Base-by-base conservation (phyloP, 2,888 invertebrate species). In the Caenorhabditis sp. region DNA sequence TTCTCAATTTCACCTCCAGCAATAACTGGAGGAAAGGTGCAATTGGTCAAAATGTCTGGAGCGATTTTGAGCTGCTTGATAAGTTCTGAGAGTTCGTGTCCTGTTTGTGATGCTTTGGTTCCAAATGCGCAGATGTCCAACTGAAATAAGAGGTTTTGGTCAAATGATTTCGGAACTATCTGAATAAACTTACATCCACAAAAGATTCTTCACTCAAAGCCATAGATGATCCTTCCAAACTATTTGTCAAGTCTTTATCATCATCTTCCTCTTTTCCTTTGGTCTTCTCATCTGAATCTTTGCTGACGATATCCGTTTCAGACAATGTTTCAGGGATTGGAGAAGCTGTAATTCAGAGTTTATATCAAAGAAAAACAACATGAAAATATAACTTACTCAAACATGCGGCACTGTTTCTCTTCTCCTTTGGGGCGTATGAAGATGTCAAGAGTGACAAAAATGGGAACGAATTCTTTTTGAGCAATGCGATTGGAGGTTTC, bases 141-240 rank as follows among this genome's bases (percentile, higher is more conserved):
- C 26, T 49, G 23, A 12, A 38, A 21, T 5, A 31, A 58, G n/a
- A n/a, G n/a, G n/a, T n/a, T n/a, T n/a, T n/a, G n/a, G n/a, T n/a
- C n/a, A n/a, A n/a, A n/a, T n/a, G n/a, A n/a, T n/a, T n/a, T n/a
- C n/a, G n/a, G n/a, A n/a, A n/a, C n/a, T n/a, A n/a, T n/a, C n/a
- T n/a, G n/a, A n/a, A n/a, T n/a, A n/a, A 27, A 77, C 64, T 68
- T 26, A 82, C 82, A 60, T 82, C 77, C 4, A 82, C 82, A 69
- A 78, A 82, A 20, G 80, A 80, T 59, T 80, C 80, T 56, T 82
- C 80, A 50, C 82, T 82, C 25, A 74, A 67, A 60, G 74, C 72
- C 77, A 77, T 77, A 4, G 43, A 43, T 17, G 43, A 43, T 14
- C 43, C 43, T 43, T 43, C 43, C 43, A 43, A 17, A 43, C 17